Base-by-base conservation (phyloP, 2,888 invertebrate species). In the Tenthredo notha region DNA sequence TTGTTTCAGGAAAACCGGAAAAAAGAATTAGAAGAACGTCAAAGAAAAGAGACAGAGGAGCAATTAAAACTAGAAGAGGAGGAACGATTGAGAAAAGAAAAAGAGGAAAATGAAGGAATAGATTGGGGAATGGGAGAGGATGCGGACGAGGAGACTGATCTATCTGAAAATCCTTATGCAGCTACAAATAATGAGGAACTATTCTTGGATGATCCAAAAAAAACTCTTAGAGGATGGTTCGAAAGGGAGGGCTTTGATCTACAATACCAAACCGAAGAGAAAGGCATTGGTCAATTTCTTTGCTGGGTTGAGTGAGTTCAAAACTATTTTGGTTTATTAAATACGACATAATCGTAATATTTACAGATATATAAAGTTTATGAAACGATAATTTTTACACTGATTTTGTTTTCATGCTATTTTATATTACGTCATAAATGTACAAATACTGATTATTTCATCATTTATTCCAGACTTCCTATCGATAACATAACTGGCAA, bases 111-210 rank as follows among this genome's bases (percentile, higher is more conserved):
- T 50, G 95, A 96, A 87, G 98, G 98, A 4, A 96, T 98, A 87
- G 96, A 96, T 91, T 99, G 99, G 99, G 99, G 99, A 88, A 97
- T 99, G 96, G 96, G 97, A 96, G 98, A 98, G 88, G 98, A 98
- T 90, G 98, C 98, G 0, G 98, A 97, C 88, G 98, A 98, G 88
- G 98, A 97, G 89, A 95, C 96, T 0, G 98, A 98, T 91, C 92
- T 97, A 3, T 93, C 96, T 0, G 97, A 97, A 87, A 98, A 98
- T 94, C 98, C 98, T 0, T 98, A 95, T 91, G 98, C 98, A 0
- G 94, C 95, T 78, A 96, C 96, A 0, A 96, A 95, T 75, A 98
- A 98, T 92, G 99, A 99, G 92, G 98, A 98, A 87, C 93, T 98
- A 25, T 98, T 98, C 92, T 94, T 98, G 58, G 97, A 98, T 83